A percentile compares a stretch with the other conserved stretches of the same genome.
Conservation (phyloP, 1,140 invertebrate species). For the Thaumetopoea pityocampa region DNA sequence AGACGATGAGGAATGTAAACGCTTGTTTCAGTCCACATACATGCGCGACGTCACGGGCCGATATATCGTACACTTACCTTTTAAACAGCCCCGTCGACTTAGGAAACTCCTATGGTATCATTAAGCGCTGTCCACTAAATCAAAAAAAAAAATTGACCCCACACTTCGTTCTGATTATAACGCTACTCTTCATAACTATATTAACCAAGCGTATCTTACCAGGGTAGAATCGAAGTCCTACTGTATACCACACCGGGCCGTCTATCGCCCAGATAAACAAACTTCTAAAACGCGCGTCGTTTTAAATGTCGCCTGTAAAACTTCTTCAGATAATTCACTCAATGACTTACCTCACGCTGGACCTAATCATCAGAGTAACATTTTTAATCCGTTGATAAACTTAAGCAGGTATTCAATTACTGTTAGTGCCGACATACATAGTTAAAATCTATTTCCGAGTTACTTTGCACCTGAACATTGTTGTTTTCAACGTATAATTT, state of each 20-base stretch:
- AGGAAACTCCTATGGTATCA: conserved; percentile 1
- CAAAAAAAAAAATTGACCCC: conserved; percentile 5
- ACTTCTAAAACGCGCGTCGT: too few species aligned
- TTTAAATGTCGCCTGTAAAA: conserved; percentile 5
- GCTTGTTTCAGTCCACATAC: background rate
- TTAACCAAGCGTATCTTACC: background rate
- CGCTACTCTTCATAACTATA: conserved; percentile 2
- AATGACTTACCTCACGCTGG: background rate
- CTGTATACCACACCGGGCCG: conserved; percentile 4
- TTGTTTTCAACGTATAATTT: conserved; percentile 23
- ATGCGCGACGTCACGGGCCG: background rate
- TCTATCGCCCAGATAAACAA: background rate
- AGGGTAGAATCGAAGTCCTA: background rate
- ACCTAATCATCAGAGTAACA: background rate
- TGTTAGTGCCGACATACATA: conserved; percentile 34
- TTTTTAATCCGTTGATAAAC: background rate
- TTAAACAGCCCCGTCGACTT: background rate
- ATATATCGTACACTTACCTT: conserved; percentile 4
- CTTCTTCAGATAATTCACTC: background rate
- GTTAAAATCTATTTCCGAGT: conserved; percentile 44
- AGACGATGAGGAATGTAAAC: background rate
- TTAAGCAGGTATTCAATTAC: conserved; percentile 6
- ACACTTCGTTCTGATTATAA: too few species aligned
- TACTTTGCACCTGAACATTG: conserved; percentile 6
- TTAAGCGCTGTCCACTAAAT: conserved; percentile 1